A percentile compares a stretch with the other conserved stretches of the same genome.
These are phyloP conservation scores for Pristionchus arcanus DNA, from an alignment of 2,888 invertebrate genomes.

Conservation along the genomic window DNA sequence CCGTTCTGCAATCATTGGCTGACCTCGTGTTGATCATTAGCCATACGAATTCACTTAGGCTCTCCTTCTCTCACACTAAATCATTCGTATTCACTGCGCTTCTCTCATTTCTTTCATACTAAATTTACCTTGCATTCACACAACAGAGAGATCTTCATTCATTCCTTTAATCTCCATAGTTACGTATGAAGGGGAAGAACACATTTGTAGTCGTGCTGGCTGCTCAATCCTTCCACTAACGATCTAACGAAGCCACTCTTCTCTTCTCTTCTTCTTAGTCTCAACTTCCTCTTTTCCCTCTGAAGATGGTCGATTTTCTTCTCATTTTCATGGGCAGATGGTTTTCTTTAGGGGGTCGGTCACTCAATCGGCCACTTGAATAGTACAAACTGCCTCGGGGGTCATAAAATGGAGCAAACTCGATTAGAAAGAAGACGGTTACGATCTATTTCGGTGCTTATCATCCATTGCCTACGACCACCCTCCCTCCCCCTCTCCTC, in stretches of 20 bases:
- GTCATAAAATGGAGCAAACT: slow-evolving; percentile 11
- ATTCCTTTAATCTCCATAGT: slow-evolving; percentile 6
- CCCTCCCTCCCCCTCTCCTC: background rate
- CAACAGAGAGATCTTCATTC: slow-evolving; percentile 17
- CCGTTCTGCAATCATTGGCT: slow-evolving; percentile 10
- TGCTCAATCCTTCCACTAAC: background rate
- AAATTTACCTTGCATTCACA: background rate
- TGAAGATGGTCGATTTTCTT: background rate
- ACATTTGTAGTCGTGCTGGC: slow-evolving; percentile 38
- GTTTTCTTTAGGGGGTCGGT: background rate
- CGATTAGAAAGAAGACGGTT: slow-evolving; percentile 13
- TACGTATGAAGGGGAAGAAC: slow-evolving; percentile 14
- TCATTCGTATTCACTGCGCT: background rate
- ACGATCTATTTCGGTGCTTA: slow-evolving; percentile 39
- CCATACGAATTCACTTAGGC: background rate
- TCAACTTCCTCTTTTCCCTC: background rate
- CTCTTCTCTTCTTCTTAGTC: background rate
- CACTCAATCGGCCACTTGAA: background rate
- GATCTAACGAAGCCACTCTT: background rate
- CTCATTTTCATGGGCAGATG: slow-evolving; percentile 40
- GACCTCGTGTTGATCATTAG: background rate
- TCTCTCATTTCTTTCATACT: background rate
- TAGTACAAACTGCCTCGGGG: slow-evolving; percentile 43
- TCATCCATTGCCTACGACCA: background rate
- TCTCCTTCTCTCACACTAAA: background rate